A percentile compares a stretch with the other conserved stretches of the same genome.
Conservation (phyloP, 2,113 vertebrate species). For the Lathamus discolor region DNA sequence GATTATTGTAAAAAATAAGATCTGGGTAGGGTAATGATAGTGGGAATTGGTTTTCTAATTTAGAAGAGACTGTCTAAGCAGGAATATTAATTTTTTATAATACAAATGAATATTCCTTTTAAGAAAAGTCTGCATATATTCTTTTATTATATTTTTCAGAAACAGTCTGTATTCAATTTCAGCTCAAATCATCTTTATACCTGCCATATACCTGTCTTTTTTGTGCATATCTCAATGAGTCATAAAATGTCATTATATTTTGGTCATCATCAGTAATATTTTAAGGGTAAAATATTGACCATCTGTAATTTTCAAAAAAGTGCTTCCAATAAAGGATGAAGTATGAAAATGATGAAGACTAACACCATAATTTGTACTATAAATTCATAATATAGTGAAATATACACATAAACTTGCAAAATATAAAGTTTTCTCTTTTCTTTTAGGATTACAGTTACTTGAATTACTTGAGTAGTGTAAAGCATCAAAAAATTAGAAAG, state of each 20-base stretch:
- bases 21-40: neutral
- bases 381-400: neutral
- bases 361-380: neutral
- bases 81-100: neutral
- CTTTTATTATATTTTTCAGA: no score
- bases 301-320: neutral
- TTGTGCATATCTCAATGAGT: neutral
- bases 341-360: neutral
- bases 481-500: neutral
- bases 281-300: neutral
- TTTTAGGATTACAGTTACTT: neutral
- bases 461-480: neutral
- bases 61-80: neutral
- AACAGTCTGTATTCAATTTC: neutral
- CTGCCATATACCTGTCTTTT: neutral
- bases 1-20: neutral
- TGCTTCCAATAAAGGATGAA: neutral
- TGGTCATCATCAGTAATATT: neutral
- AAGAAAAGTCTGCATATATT: no score
- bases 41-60: neutral
- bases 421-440: neutral
- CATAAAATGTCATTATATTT: neutral
- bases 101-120: neutral
- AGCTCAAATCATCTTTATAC: neutral
- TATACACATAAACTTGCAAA: neutral